Evolutionary conservation across 2,797 vertebrate species (phyloP), one percentile per base, ranked within the genome.

Genomic region (Gila robusta): DNA sequence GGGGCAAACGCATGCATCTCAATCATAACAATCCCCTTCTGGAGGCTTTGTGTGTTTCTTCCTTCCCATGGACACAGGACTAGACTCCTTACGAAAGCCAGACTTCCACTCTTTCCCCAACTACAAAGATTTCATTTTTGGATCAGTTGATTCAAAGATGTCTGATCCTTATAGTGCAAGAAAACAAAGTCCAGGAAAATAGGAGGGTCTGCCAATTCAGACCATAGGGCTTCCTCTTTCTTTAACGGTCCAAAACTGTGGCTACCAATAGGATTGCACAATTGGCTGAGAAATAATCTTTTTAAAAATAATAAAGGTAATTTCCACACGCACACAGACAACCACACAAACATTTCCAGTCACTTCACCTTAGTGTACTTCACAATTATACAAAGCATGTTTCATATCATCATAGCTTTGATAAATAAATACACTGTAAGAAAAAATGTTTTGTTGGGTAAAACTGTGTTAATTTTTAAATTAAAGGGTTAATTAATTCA

Each of bases 121-220:
- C 89, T 91, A 92, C 91, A 92, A 91, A 91, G 90, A 85, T 90
- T 87, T 88, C 79, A 76, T 84, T 89, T 94, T 94, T 93, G 91
- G 93, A 91, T 88, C 86, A 62, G 87, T 89, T 89, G 89, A 91
- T 87, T 93, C 90, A 86, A 69, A 90, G 88, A 86, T 91, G 90
- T 93, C 90, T 92, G 91, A 88, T 89, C 91, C 86, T 90, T 88
- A 90, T 87, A 52, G 88, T 82, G 88, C 87, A 81, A 87, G 88
- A 89, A 91, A 91, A 91, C 92, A 88, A 88, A 32, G 81, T 73
- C 81, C 87, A 87, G 88, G 90, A 87, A 93, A 92, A 91, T 85
- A 88, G 90, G 87, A 92, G 90, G 88, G 90, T 92, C 88, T 62
- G 87, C 86, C 56, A 85, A 37, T 82, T 86, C 87, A 35, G 78